These are phyloP conservation scores for Physocephala rufipes DNA, from an alignment of 2,888 invertebrate genomes.

Conservation along the genomic window DNA sequence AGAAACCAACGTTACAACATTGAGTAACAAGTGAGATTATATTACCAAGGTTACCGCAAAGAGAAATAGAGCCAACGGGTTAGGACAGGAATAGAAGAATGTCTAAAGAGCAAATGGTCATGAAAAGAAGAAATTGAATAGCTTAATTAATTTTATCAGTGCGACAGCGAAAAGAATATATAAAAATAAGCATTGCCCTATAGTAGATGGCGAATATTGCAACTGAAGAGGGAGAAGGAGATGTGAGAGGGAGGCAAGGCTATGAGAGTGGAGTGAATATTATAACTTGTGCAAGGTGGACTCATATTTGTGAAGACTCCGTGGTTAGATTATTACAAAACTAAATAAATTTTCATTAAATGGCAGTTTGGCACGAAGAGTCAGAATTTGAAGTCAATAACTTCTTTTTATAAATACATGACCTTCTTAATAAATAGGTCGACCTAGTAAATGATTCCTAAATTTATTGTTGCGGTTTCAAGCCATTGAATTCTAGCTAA, in stretches of 20 bases:
- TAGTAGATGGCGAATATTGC: background rate
- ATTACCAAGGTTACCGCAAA: background rate
- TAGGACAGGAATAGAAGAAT: background rate
- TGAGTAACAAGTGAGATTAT: background rate
- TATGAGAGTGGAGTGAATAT: too few species aligned
- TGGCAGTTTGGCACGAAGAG: too few species aligned
- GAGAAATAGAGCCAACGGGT: background rate
- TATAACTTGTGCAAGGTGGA: too few species aligned
- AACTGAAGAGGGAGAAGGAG: slow-evolving; percentile 1
- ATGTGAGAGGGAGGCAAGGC: background rate
- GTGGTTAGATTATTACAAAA: too few species aligned
- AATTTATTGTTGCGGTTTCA: background rate
- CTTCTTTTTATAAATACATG: too few species aligned
- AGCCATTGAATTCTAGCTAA: background rate
- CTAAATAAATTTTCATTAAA: too few species aligned
- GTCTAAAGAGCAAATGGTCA: background rate
- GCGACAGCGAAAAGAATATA: slow-evolving; percentile 2
- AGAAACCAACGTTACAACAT: slow-evolving; percentile 7
- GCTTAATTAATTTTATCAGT: background rate
- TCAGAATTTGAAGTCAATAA: too few species aligned
- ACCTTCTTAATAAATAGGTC: background rate
- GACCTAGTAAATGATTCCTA: background rate
- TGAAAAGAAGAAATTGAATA: background rate
- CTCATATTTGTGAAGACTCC: too few species aligned
- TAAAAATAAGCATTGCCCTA: background rate